Evolutionary conservation across 2,888 invertebrate species (phyloP).

Genomic region (Lepidochitona cinerea): DNA sequence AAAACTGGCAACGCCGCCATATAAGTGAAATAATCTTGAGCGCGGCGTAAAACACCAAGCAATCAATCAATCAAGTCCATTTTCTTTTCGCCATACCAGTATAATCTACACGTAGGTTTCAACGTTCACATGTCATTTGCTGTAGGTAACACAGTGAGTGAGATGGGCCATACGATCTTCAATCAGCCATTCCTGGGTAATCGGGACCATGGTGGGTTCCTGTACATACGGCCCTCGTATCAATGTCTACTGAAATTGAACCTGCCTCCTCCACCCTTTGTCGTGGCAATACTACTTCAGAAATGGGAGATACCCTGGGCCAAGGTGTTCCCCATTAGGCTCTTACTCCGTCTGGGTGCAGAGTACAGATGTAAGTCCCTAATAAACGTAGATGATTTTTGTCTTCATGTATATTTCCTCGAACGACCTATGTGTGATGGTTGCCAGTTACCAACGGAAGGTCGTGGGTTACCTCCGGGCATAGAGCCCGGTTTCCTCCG

Average conservation of each 20-base stretch:
- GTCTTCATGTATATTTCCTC: too few relatives aligned
- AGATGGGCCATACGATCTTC: conserved; percentile 80
- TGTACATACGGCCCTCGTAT: conserved; percentile 85
- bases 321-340: conserved; percentile 80
- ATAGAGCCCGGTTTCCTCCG: too few relatives aligned
- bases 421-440: too few relatives aligned
- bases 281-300: conserved; percentile 85
- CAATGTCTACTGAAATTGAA: conserved; percentile 85
- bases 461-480: too few relatives aligned
- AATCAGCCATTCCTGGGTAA: conserved; percentile 71
- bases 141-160: conserved; percentile 79
- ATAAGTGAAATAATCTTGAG: too few relatives aligned
- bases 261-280: conserved; percentile 82
- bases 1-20: too few relatives aligned
- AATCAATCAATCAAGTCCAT: too few relatives aligned
- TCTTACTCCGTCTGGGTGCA: conserved; percentile 85
- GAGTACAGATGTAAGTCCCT: conserved; percentile 81
- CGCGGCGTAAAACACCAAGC: too few relatives aligned
- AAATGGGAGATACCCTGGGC: conserved; percentile 88
- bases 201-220: conserved; percentile 78
- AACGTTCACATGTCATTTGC: neutral
- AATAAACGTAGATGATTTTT: too few relatives aligned
- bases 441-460: too few relatives aligned
- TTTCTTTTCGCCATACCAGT: too few relatives aligned
- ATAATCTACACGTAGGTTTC: too few relatives aligned